Evolutionary conservation across 2,888 invertebrate genomes (phyloP), one percentile per base, ranked within the genome.

Genomic region (Standfussiana lucernea): DNA sequence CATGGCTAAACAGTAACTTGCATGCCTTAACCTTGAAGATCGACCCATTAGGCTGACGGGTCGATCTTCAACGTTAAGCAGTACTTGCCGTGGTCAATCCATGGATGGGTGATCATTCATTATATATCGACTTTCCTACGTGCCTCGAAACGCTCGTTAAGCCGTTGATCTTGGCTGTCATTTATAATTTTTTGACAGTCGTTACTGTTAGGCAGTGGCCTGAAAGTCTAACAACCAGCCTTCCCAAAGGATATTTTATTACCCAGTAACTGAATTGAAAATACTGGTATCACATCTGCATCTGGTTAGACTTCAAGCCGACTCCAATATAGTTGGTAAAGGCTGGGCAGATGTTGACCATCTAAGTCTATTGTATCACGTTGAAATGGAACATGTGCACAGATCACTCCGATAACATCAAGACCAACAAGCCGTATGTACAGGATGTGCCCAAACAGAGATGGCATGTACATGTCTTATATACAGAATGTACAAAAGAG

Each of bases 401-500:
- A n/a, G 67, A 35, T 35, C 21, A 50, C 28, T n/a, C 11, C 8
- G 40, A 35, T 61, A 42, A 32, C 28, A 6, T 13, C 28, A 37
- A 68, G 15, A 37, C 15, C 15, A 37, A 32, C 35, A n/a, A 24
- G n/a, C 32, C 3, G 32, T 24, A 62, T 40, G 3, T 37, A 13
- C n/a, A 42, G 24, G 18, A 53, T 53, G n/a, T 18, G 32, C n/a
- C 18, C 2, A 42, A 37, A 50, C 18, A 24, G 21, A 3, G 18
- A 6, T 24, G 50, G 18, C 24, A n/a, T n/a, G n/a, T n/a, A n/a
- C n/a, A n/a, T n/a, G n/a, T n/a, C n/a, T 24, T 45, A 45, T 21
- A 11, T n/a, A 72, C 28, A 28, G 40, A n/a, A 8, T 71, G 35
- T 24, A 18, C 40, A 79, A 69, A 47, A 59, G 69, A n/a, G 15